A percentile compares a stretch with the other conserved stretches of the same genome.
Conservation (phyloP, 2,797 vertebrate genomes). For the Strix occidentalis region DNA sequence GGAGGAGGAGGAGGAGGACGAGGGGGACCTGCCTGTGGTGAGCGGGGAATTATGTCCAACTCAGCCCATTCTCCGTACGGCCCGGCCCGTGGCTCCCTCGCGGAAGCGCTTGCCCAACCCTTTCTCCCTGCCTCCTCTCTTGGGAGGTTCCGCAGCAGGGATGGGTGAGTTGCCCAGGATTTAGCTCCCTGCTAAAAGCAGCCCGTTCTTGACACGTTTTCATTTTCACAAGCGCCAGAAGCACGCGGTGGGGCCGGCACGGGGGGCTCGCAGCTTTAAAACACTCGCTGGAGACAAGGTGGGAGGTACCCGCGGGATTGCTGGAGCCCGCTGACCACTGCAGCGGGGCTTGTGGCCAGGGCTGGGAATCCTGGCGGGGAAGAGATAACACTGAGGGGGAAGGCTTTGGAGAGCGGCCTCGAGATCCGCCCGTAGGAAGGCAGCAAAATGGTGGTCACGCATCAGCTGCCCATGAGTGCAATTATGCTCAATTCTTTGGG, state of each 20-base stretch:
- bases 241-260: fast-evolving
- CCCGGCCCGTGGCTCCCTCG: fast-evolving
- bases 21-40: slow-evolving; percentile 47
- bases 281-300: neutral
- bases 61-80: fast-evolving
- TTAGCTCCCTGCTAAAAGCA: neutral
- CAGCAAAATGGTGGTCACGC: fast-evolving
- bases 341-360: neutral
- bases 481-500: fast-evolving
- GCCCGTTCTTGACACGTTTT: fast-evolving
- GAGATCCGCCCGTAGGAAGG: neutral
- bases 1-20: slow-evolving; percentile 33
- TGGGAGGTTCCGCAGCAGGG: fast-evolving
- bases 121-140: fast-evolving
- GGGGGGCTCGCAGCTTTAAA: fast-evolving
- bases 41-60: neutral
- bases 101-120: fast-evolving
- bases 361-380: neutral
- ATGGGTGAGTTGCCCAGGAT: fast-evolving
- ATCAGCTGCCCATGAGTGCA: fast-evolving
- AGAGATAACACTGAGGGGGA: fast-evolving
- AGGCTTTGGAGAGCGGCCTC: too few relatives aligned
- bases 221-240: fast-evolving
- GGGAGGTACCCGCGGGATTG: neutral
- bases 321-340: fast-evolving